phyloP scores from a whole-genome alignment of 2,113 vertebrate genomes.

The Ovis canadensis region DNA sequence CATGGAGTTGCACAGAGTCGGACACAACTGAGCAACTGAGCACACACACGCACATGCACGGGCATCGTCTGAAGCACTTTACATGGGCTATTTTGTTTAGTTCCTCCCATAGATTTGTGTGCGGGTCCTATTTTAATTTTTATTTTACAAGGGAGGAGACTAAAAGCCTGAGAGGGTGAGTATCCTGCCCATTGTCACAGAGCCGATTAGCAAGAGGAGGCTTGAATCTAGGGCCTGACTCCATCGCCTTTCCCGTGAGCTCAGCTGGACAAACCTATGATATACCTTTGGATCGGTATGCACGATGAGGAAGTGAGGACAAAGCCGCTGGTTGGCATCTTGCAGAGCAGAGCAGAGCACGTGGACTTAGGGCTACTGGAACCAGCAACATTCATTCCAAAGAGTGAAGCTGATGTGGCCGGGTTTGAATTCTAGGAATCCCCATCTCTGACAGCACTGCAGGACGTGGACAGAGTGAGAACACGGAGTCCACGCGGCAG shows the following conservation, averaged over 20 bases:
- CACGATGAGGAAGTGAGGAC: not conserved
- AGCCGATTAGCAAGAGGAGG: not conserved
- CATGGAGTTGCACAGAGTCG: rapidly evolving
- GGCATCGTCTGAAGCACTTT: not conserved
- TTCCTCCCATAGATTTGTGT: not conserved
- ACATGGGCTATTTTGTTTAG: not conserved
- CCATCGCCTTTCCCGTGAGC: not conserved
- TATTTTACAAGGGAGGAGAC: not conserved
- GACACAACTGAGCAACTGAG: not conserved
- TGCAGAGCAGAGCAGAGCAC: not conserved
- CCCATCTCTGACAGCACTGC: not conserved
- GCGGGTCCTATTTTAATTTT: not conserved
- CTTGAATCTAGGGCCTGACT: not conserved
- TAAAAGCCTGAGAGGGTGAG: not conserved
- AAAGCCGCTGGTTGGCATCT: not conserved
- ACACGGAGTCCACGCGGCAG: not conserved
- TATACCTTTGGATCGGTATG: not conserved
- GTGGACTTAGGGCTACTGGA: not conserved
- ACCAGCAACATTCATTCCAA: not conserved
- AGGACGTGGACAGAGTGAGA: not conserved
- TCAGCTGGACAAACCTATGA: not conserved
- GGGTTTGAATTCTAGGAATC: not conserved
- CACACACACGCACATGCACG: not conserved
- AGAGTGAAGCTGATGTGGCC: not conserved
- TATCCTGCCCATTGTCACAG: not conserved